Conservation (phyloP, 2,113 vertebrate species). For the Etia nguti region DNA sequence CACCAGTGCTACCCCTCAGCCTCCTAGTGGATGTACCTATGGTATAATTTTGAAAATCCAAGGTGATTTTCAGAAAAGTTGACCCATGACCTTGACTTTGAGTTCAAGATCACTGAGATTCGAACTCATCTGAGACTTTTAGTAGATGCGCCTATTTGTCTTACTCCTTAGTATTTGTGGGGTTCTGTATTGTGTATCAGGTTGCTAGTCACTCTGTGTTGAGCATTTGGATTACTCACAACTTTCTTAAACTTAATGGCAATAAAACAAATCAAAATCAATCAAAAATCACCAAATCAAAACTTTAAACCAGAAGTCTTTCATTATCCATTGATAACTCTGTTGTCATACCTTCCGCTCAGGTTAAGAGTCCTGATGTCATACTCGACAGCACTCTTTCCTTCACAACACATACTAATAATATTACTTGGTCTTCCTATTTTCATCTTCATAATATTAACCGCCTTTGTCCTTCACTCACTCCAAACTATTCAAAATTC, state of each 20-base stretch:
- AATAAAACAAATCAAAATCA: too few species aligned
- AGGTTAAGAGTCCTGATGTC: not conserved
- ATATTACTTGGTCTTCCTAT: not conserved
- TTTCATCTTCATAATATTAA: not conserved
- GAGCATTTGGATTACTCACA: not conserved
- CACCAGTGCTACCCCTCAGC: not conserved
- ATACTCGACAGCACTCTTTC: not conserved
- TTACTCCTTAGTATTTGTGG: not conserved
- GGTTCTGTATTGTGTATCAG: not conserved
- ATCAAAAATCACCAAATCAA: not conserved
- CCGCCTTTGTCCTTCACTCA: not conserved
- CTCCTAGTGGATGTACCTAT: not conserved
- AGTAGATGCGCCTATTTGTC: not conserved
- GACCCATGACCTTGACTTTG: not conserved
- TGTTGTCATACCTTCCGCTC: not conserved
- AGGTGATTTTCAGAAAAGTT: not conserved
- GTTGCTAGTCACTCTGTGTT: not conserved
- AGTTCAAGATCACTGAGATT: not conserved
- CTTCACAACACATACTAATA: not conserved
- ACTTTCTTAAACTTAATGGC: not conserved
- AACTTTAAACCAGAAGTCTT: not conserved
- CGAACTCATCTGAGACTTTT: not conserved
- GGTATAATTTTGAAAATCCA: not conserved
- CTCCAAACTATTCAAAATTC: not conserved
- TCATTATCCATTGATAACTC: not conserved